phyloP scores from a whole-genome alignment of 2,113 vertebrate species.

The Coptodon rendalli region DNA sequence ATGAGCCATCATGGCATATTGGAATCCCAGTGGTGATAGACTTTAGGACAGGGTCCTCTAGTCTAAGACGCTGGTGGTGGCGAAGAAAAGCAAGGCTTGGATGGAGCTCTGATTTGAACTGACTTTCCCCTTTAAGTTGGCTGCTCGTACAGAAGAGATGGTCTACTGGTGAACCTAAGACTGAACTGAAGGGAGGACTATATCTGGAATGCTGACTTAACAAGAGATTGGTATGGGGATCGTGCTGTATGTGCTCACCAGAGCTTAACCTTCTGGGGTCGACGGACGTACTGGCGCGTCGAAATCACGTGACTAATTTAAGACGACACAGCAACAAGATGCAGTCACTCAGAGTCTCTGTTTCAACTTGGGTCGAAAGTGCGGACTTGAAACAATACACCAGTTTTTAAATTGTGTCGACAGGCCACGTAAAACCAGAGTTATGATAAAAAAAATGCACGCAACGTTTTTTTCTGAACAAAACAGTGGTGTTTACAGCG shows the following conservation, averaged over 20 bases:
- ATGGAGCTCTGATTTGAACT: neutral
- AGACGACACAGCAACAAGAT: neutral
- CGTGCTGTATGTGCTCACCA: neutral
- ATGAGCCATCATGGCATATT: neutral
- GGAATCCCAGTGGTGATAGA: neutral
- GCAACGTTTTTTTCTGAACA: neutral
- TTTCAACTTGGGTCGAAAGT: neutral
- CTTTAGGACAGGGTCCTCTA: neutral
- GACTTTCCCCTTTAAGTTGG: neutral
- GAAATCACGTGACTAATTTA: neutral
- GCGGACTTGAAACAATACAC: neutral
- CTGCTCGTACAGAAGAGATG: neutral
- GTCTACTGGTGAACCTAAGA: neutral
- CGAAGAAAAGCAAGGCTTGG: neutral
- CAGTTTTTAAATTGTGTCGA: neutral
- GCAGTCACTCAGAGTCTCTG: rapidly evolving
- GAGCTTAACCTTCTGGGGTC: neutral
- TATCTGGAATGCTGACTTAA: neutral
- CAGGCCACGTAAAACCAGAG: neutral
- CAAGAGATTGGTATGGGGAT: neutral
- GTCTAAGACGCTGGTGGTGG: neutral
- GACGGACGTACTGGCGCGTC: neutral
- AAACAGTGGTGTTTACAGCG: neutral
- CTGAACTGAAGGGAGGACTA: neutral
- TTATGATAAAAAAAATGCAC: neutral